A percentile compares a stretch with the other conserved stretches of the same genome.
phyloP scores from a whole-genome alignment of 2,113 vertebrate species.

The Progne subis region DNA sequence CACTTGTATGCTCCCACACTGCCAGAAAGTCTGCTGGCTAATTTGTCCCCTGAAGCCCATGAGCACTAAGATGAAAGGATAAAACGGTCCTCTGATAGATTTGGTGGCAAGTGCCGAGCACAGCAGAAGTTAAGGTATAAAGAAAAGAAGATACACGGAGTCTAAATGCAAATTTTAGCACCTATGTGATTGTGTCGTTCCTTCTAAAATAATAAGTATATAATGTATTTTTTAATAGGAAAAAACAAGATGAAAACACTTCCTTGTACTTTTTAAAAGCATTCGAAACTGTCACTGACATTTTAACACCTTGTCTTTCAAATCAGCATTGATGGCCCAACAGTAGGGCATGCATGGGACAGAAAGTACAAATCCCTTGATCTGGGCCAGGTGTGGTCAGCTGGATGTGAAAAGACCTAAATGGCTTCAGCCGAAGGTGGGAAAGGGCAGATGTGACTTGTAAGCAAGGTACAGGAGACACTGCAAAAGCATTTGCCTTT shows the following conservation, averaged over 20 bases:
- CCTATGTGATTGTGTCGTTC: neutral
- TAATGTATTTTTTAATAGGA: neutral
- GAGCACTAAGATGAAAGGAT: neutral
- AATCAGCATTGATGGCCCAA: fast-evolving
- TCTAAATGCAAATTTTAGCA: neutral
- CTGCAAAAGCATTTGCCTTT: neutral
- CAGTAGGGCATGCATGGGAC: too few relatives aligned
- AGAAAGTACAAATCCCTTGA: neutral
- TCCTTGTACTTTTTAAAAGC: neutral
- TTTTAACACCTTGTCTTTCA: neutral
- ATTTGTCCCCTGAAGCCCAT: neutral
- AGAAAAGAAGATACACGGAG: neutral
- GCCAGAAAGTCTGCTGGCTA: neutral
- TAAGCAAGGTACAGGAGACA: neutral
- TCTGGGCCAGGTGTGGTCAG: neutral
- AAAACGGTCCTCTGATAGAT: neutral
- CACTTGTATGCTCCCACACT: fast-evolving
- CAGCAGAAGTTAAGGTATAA: neutral
- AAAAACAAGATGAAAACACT: neutral
- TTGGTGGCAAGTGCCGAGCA: neutral
- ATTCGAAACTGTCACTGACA: neutral
- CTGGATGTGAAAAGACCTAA: neutral
- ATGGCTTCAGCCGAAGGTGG: neutral
- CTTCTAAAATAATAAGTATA: neutral
- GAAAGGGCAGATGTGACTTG: neutral